Evolutionary conservation across 2,888 invertebrate genomes (phyloP).

Genomic region (Netelia melanura): DNA sequence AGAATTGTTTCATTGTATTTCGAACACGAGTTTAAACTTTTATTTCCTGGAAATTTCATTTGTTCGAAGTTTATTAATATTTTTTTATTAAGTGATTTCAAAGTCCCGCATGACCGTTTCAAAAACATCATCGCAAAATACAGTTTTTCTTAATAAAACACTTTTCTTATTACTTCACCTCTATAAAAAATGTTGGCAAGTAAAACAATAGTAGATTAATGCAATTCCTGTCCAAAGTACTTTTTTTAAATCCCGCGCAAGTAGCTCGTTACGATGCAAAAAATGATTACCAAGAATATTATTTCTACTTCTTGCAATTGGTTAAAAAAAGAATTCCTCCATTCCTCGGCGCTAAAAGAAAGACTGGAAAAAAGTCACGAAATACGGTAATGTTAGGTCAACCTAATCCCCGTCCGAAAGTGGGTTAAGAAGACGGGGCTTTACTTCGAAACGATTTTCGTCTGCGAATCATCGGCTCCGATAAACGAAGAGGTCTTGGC

Average conservation of each 20-base stretch:
- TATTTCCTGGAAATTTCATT: slow-evolving; percentile 28
- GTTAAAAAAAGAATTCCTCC: no score
- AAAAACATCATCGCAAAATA: slow-evolving; percentile 8
- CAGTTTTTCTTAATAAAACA: slow-evolving; percentile 4
- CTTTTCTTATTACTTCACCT: neutral
- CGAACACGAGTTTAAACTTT: slow-evolving; percentile 3
- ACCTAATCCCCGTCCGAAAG: slow-evolving; percentile 39
- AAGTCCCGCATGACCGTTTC: slow-evolving; percentile 10
- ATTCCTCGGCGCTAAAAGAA: neutral
- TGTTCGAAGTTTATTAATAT: neutral
- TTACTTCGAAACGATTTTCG: slow-evolving; percentile 44
- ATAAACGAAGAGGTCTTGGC: slow-evolving; percentile 41
- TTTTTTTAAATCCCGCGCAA: no score
- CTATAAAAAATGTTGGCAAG: no score
- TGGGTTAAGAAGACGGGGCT: slow-evolving; percentile 55
- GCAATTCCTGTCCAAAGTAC: no score
- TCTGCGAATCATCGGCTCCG: slow-evolving; percentile 29
- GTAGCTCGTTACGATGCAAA: no score
- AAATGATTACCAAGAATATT: no score
- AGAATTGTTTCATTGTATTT: neutral
- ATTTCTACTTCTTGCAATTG: no score
- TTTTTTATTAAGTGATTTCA: slow-evolving; percentile 14
- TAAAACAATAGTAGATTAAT: no score
- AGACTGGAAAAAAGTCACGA: neutral
- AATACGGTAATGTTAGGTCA: slow-evolving; percentile 11